Conservation (phyloP, 2,797 vertebrate genomes). For the Poeciliopsis turneri region DNA sequence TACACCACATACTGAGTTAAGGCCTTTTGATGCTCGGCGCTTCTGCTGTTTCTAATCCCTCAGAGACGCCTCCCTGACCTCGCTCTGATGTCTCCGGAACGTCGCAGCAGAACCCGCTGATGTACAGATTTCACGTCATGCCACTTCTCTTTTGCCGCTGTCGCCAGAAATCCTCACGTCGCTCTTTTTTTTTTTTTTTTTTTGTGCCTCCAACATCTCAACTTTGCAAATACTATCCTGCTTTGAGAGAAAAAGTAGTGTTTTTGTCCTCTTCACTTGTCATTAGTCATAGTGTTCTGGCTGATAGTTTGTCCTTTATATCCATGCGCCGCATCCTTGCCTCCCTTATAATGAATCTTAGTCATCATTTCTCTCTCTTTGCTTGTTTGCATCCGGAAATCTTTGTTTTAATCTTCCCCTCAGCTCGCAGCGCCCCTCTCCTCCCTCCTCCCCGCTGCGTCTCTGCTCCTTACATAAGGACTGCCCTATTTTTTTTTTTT, state of each 20-base stretch:
- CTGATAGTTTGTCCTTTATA: slow-evolving; percentile 19
- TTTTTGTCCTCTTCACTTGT: neutral
- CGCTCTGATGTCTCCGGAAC: neutral
- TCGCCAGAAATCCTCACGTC: neutral
- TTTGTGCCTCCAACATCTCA: neutral
- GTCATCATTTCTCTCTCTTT: slow-evolving; percentile 49
- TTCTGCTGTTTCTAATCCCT: neutral
- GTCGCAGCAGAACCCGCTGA: neutral
- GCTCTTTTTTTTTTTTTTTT: neutral
- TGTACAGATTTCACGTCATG: neutral
- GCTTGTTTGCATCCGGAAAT: slow-evolving; percentile 56
- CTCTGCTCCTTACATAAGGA: slow-evolving; percentile 76
- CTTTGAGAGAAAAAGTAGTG: neutral
- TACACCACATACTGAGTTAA: neutral
- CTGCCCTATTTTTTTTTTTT: slow-evolving; percentile 72
- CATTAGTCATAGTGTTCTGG: neutral
- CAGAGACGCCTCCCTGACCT: neutral
- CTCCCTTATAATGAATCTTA: slow-evolving; percentile 57
- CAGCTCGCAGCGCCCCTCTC: slow-evolving; percentile 35
- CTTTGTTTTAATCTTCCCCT: slow-evolving; percentile 53
- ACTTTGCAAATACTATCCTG: neutral
- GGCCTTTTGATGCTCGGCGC: neutral
- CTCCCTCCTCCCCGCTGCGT: slow-evolving; percentile 56
- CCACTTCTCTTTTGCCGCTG: neutral
- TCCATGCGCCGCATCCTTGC: slow-evolving; percentile 25